These are phyloP conservation scores for Eumerus sabulonum DNA, from an alignment of 2,888 invertebrate species.

Conservation along the genomic window DNA sequence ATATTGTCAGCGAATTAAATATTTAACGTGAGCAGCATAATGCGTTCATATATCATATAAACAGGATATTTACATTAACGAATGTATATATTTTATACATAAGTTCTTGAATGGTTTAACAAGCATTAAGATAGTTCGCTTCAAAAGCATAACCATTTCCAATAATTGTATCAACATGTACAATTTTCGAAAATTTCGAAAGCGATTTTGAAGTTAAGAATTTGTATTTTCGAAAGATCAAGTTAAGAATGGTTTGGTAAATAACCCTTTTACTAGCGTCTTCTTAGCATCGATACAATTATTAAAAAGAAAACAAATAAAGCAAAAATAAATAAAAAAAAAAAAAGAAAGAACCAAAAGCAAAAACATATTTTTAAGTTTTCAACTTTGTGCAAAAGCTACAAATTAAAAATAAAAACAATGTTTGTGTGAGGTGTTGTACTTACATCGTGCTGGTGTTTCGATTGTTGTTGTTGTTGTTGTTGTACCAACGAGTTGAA, in stretches of 20 bases:
- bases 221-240: too few species aligned
- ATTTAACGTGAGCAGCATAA: neutral
- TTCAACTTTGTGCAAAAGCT: conserved; percentile 28
- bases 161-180: too few species aligned
- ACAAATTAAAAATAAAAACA: conserved; percentile 57
- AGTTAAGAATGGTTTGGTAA: too few species aligned
- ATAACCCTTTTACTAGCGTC: too few species aligned
- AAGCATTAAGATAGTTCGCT: conserved; percentile 39
- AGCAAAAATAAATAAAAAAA: too few species aligned
- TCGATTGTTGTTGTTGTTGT: conserved; percentile 73
- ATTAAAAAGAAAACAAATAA: too few species aligned
- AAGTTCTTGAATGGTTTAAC: neutral
- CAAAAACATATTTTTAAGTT: neutral
- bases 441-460: conserved; percentile 79
- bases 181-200: too few species aligned
- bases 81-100: neutral
- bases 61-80: neutral
- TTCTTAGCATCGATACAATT: too few species aligned
- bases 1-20: conserved; percentile 5
- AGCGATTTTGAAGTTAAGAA: too few species aligned
- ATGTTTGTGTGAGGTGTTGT: conserved; percentile 74
- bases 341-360: too few species aligned
- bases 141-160: too few species aligned
- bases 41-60: too few species aligned
- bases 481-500: conserved; percentile 74